Evolutionary conservation across 1,140 invertebrate genomes (phyloP), one percentile per base, ranked within the genome.

Genomic region (Procambarus clarkii): DNA sequence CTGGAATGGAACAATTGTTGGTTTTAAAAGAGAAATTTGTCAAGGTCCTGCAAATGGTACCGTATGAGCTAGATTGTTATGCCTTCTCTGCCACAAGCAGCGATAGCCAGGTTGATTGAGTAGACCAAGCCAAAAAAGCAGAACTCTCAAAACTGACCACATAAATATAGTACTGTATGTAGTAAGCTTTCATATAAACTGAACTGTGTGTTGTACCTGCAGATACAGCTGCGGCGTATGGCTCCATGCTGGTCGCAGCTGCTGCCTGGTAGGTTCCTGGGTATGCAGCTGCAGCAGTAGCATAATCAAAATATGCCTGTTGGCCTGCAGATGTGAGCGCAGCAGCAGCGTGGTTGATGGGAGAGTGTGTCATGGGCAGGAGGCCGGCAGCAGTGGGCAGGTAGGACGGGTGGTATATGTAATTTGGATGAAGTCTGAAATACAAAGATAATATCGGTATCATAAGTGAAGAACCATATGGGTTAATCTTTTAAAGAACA

Each of bases 321-420:
- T 89, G 87, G 48, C 58, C 48, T 8, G 86, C 86, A 74, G 87
- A 79, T 34, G 78, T 44, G 21, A 89, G 69, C 3, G 86, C 86
- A 58, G 86, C 86, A 50, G 87, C 87, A 24, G 79, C 48, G n/a
- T 48, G 85, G 79, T 89, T 89, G 64, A 89, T 34, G 21, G 58
- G 79, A 4, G 78, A 48, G 64, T 71, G 87, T 4, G 79, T 44
- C 21, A 89, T 54, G 15, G 79, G 87, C 46, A 89, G 64, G 54
- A 89, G 87, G 44, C 87, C 87, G 71, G 87, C 87, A n/a, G 87
- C 45, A 24, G 87, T 89, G 9, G 79, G 87, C 45, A 89, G 18
- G 64, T 89, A 89, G 60, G 87, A 89, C 46, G 64, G 87, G n/a
- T 83, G 87, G 78, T 83, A 82, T 45, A 82, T 76, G 79, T 89